These are phyloP conservation scores for Acrossocheilus fasciatus DNA, from an alignment of 2,797 vertebrate species.

Conservation along the genomic window DNA sequence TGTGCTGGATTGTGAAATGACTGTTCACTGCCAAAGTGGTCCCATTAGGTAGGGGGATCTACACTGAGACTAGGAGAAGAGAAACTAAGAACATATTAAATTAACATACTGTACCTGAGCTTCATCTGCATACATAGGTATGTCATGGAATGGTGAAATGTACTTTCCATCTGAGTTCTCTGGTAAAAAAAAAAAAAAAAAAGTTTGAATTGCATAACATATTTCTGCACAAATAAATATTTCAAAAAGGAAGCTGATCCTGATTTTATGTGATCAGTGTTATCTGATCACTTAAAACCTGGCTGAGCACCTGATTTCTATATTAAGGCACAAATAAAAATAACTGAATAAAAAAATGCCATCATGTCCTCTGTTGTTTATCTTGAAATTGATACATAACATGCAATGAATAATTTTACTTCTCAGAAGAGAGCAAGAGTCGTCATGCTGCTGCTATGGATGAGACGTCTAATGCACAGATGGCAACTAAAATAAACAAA, in stretches of 20 bases:
- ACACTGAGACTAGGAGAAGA: not conserved
- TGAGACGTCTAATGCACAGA: not conserved
- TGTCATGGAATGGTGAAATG: constrained; percentile 95
- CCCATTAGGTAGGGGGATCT: not conserved
- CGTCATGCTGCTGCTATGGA: not conserved
- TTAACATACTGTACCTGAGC: constrained; percentile 78
- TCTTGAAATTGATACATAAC: not conserved
- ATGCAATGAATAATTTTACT: not conserved
- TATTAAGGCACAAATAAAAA: not conserved
- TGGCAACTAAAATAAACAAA: constrained; percentile 25
- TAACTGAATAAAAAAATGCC: not conserved
- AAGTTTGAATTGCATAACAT: not conserved
- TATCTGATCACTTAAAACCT: not conserved
- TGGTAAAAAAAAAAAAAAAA: constrained; percentile 69
- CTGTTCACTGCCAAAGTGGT: not conserved
- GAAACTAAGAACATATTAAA: not conserved
- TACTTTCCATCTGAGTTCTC: constrained; percentile 89
- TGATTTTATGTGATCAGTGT: not conserved
- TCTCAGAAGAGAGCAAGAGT: not conserved
- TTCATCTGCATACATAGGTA: constrained; percentile 87
- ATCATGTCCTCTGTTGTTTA: not conserved
- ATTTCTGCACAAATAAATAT: not conserved
- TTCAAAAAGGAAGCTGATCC: not conserved
- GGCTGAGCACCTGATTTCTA: not conserved
- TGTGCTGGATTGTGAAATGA: constrained; percentile 14